Evolutionary conservation across 2,113 vertebrate genomes (phyloP), one percentile per base, ranked within the genome.

Genomic region (Cyprinodon brontotheroides): DNA sequence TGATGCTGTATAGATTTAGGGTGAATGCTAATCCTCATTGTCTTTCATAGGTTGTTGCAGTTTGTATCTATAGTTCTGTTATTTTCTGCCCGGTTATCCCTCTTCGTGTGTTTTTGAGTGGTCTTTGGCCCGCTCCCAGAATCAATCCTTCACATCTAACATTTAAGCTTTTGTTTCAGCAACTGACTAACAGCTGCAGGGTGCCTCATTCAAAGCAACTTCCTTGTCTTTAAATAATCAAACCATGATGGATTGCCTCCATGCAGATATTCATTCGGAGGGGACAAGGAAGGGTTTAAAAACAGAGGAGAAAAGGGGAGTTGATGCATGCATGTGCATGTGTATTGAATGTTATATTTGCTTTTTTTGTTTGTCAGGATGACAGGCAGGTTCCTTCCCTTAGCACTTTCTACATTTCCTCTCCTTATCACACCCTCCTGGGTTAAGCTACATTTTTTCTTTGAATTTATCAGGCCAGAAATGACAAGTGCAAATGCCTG

Each of bases 401-500:
- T 73, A 1, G 43, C 65, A 43, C 64, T 61, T 50, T 75, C 59
- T 80, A 59, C 48, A 63, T 82, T 88, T 62, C 57, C 71, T 79
- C 59, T 69, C 84, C 78, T 88, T 82, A 89, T 86, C 80, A 2
- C 8, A 17, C 80, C 82, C 87, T 84, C 86, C 68, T 86, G 88
- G 85, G 86, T 81, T 66, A 70, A 41, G 61, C 74, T 77, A 88
- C 84, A 84, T 84, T 83, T 85, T 78, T 84, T 84, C 81, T 86
- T 87, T 66, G 80, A 83, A 90, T 87, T 88, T 90, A 86, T 91
- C 90, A 83, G 86, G 81, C 84, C 79, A 41, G 65, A 64, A 71
- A 66, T 93, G 89, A 93, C 90, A 90, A 87, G 84, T 83, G 84
- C 90, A 93, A 92, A 92, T 87, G 90, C 89, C 87, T 92, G 86